Base-by-base conservation (phyloP, 2,797 vertebrate species). In the Petrocephalus schoutedeni region DNA sequence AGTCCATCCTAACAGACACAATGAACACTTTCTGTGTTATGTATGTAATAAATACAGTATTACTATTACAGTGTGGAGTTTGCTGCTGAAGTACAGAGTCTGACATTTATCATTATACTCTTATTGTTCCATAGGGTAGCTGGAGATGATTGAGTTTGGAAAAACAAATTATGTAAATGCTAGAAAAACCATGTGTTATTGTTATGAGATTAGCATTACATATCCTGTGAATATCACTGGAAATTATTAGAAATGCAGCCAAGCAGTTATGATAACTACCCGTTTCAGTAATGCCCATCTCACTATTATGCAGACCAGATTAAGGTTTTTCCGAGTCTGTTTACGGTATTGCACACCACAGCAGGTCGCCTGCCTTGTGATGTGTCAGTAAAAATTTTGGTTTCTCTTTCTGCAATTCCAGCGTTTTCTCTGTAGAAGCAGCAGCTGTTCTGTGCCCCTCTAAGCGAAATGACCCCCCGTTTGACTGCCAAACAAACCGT, bases 21-120 rank as follows among this genome's bases (percentile, higher is more conserved):
- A 21, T 12, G 32, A 87, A 82, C 45, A 61, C 49, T 64, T 21
- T 80, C 45, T n/a, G 36, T 64, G 86, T 32, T 53, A 71, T 74
- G 49, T 82, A 49, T 59, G 19, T 87, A 87, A 82, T 82, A 87
- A 87, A 87, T 49, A 61, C 53, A 6, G 83, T 85, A 85, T 85
- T 32, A 84, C n/a, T 83, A 54, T 16, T 16, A 54, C 53, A 85
- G 67, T 71, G 67, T 54, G 83, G 49, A 85, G 21, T 85, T 84
- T 84, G 8, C 74, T 80, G 36, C 36, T 21, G 74, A 19, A 49
- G 45, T 80, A 49, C 19, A 21, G 36, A 45, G 45, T 84, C 12
- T 51, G 49, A 21, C 49, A 83, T 83, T 83, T 82, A 16, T 21
- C 9, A 5, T 80, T 82, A 83, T 49, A n/a, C 21, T 36, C 41